Conservation (phyloP, 2,888 invertebrate species). For the Exocentrus adspersus region DNA sequence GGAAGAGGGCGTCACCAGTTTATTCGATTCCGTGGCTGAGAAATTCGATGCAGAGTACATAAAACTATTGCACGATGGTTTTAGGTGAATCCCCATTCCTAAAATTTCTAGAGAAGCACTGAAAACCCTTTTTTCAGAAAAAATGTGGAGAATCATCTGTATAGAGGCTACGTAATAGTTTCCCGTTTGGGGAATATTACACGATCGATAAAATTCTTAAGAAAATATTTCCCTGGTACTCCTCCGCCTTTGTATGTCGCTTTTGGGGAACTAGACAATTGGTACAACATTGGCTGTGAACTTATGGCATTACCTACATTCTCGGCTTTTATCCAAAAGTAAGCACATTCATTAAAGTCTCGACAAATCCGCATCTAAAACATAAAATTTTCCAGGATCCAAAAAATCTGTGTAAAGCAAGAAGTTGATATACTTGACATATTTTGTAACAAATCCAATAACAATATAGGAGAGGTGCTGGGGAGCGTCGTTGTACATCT, state of each 20-base stretch:
- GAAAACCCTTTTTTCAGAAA: constrained; percentile 31
- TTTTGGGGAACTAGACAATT: constrained; percentile 92
- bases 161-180: constrained; percentile 76
- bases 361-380: constrained; percentile 56
- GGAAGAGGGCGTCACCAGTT: constrained; percentile 74
- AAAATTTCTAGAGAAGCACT: constrained; percentile 30
- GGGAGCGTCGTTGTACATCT: constrained; percentile 68
- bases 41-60: constrained; percentile 50
- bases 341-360: background rate
- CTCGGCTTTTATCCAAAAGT: constrained; percentile 76
- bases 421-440: constrained; percentile 26
- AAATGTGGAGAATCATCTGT: constrained; percentile 29
- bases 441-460: constrained; percentile 8
- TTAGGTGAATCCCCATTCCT: constrained; percentile 61
- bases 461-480: constrained; percentile 31
- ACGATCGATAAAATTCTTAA: constrained; percentile 22
- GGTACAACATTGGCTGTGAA: constrained; percentile 83
- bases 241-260: constrained; percentile 64
- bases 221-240: background rate
- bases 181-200: constrained; percentile 52
- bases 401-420: constrained; percentile 21
- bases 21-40: constrained; percentile 72
- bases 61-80: constrained; percentile 48
- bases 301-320: constrained; percentile 81
- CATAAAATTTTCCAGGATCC: constrained; percentile 11